These are phyloP conservation scores for Sycophaga agraensis DNA, from an alignment of 1,140 invertebrate genomes.

Conservation along the genomic window DNA sequence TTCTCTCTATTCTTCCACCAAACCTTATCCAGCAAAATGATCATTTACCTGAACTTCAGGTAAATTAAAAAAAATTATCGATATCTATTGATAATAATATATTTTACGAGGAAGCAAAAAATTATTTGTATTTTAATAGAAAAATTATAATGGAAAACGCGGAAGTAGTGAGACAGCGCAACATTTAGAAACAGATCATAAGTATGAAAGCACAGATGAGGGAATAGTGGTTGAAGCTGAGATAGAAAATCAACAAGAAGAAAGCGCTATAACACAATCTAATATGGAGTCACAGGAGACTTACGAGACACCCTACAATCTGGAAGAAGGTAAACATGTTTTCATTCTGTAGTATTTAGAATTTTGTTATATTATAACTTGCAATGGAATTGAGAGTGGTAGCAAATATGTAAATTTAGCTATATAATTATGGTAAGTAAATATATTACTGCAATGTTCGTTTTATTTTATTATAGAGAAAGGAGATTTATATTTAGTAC, in stretches of 20 bases:
- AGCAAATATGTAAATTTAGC: too few species aligned
- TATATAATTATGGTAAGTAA: too few species aligned
- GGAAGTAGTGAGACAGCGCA: not conserved
- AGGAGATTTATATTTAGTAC: constrained; percentile 48
- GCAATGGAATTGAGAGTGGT: too few species aligned
- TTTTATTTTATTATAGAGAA: constrained; percentile 38
- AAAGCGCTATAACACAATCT: not conserved
- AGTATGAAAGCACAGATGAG: constrained; percentile 15
- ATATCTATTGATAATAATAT: too few species aligned
- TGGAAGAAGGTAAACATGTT: constrained; percentile 43
- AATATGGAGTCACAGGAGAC: constrained; percentile 12
- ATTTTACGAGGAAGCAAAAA: too few species aligned
- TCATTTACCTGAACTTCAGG: too few species aligned
- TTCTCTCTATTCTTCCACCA: too few species aligned
- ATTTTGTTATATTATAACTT: too few species aligned
- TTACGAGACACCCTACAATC: constrained; percentile 37
- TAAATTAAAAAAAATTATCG: too few species aligned
- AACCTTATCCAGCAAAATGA: too few species aligned
- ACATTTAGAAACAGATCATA: constrained; percentile 6
- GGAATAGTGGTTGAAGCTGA: constrained; percentile 11
- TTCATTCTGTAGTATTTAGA: not conserved
- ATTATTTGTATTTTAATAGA: not conserved
- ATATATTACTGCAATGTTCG: too few species aligned
- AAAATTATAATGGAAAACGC: not conserved
- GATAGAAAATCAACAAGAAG: constrained; percentile 9